Conservation (phyloP, 2,797 vertebrate species). For the Gymnoscopelus microlampas region DNA sequence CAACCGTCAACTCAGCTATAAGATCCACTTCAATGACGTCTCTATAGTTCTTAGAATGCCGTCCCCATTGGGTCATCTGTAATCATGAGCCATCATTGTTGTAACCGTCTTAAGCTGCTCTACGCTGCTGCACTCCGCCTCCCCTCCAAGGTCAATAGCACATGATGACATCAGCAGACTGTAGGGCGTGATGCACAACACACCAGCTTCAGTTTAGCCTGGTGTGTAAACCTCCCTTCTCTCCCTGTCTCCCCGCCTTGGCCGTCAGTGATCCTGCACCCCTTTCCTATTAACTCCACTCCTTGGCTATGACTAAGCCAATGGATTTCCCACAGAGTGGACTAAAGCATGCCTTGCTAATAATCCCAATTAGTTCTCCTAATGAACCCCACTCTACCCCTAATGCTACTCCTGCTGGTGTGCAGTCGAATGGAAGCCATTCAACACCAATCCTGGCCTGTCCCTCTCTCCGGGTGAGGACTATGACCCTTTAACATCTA, state of each 20-base stretch:
- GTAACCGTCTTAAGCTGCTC: not conserved
- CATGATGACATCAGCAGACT: not conserved
- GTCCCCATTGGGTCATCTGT: not conserved
- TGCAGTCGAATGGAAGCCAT: too few species aligned
- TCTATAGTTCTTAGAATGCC: not conserved
- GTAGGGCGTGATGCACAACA: not conserved
- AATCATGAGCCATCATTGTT: conserved; percentile 5
- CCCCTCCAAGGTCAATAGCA: conserved; percentile 11
- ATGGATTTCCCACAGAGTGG: conserved; percentile 71
- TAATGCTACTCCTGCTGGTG: conserved; percentile 32
- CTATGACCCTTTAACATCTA: too few species aligned
- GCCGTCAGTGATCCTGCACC: conserved; percentile 50
- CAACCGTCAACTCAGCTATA: not conserved
- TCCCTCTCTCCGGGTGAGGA: too few species aligned
- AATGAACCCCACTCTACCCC: conserved; percentile 51
- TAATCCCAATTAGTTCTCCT: conserved; percentile 78
- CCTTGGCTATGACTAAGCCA: conserved; percentile 62
- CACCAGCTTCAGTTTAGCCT: not conserved
- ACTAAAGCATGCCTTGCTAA: conserved; percentile 75
- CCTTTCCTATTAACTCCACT: conserved; percentile 48
- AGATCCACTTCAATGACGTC: not conserved
- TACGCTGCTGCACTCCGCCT: not conserved
- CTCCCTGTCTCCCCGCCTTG: not conserved
- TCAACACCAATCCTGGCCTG: too few species aligned
- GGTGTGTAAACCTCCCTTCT: too few species aligned